phyloP scores from a whole-genome alignment of 2,888 invertebrate genomes.

The Drosophila percnosoma region DNA sequence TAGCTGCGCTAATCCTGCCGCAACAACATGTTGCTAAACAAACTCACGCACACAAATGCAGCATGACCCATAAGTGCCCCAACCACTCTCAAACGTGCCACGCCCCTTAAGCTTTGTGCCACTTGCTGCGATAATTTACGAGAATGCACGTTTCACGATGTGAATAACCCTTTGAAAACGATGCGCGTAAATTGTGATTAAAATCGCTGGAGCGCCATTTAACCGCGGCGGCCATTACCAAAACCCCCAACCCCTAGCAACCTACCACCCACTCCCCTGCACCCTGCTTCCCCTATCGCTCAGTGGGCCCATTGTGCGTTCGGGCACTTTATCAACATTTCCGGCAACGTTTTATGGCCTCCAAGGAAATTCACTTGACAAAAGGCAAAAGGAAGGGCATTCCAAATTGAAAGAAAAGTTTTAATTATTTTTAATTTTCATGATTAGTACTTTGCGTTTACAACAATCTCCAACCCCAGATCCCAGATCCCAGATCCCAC shows the following conservation, averaged over 20 bases:
- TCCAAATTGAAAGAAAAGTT: conserved; percentile 78
- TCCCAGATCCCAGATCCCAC: conserved; percentile 1
- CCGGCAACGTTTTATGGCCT: conserved; percentile 67
- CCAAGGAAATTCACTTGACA: conserved; percentile 67
- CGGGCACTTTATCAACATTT: conserved; percentile 70
- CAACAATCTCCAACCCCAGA: conserved; percentile 36
- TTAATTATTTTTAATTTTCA: conserved; percentile 83
- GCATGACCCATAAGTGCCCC: neutral
- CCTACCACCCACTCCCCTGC: neutral
- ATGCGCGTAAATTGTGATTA: conserved; percentile 76
- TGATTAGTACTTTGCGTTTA: conserved; percentile 82
- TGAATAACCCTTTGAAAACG: conserved; percentile 54
- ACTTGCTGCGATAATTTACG: conserved; percentile 67
- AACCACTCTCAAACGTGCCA: neutral
- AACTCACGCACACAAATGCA: conserved; percentile 9
- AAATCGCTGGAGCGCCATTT: conserved; percentile 80
- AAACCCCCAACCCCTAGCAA: conserved; percentile 16
- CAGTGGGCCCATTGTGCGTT: conserved; percentile 31
- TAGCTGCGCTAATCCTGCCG: conserved; percentile 70
- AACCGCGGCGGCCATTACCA: conserved; percentile 79
- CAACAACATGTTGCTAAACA: conserved; percentile 60
- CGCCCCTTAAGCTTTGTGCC: neutral
- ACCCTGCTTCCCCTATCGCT: neutral
- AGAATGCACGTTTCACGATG: conserved; percentile 25
- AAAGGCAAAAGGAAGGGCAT: conserved; percentile 31